Base-by-base conservation (phyloP, 2,113 vertebrate genomes). In the Petromus typicus region DNA sequence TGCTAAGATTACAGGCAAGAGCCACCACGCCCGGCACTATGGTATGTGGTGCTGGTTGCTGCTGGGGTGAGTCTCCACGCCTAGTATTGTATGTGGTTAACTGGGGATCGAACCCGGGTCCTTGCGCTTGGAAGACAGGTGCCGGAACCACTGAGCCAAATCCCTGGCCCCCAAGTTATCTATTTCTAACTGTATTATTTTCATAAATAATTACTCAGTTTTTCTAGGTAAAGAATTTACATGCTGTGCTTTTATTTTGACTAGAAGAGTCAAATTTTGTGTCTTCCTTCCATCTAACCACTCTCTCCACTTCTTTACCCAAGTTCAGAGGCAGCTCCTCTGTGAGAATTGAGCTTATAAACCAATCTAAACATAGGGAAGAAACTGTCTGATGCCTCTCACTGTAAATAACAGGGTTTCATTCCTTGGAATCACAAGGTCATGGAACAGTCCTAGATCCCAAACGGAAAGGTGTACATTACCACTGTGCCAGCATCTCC, bases 331-430 rank as follows among this genome's bases (percentile, higher is more conserved):
- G 45, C n/a, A 86, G 84, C 14, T 63, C 81, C 32, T 91, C 64
- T 79, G 30, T 56, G 56, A 56, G 3, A 91, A 73, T 86, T 61
- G n/a, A 91, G 57, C 27, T 45, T 34, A 22, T 54, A 61, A 56
- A 22, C 59, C 66, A 84, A 89, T 90, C 67, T 86, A 91, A 91
- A 78, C 57, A 75, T 45, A 94, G 83, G 90, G 92, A 82, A 30
- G 76, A 95, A 96, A 57, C 25, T 17, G 30, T 12, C n/a, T 76
- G 91, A 84, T 22, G 23, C 10, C 8, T 1, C 27, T 66, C 32
- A 78, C 8, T 80, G 51, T 79, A 51, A 40, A 48, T 76, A 37
- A 43, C 63, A 59, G 4, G 30, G 0, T 16, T 66, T 59, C 32
- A 56, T 56, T 79, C 22, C 51, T 30, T 69, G 10, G 71, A 20